phyloP scores from a whole-genome alignment of 2,888 invertebrate genomes.

The Lasioglossum calceatum region DNA sequence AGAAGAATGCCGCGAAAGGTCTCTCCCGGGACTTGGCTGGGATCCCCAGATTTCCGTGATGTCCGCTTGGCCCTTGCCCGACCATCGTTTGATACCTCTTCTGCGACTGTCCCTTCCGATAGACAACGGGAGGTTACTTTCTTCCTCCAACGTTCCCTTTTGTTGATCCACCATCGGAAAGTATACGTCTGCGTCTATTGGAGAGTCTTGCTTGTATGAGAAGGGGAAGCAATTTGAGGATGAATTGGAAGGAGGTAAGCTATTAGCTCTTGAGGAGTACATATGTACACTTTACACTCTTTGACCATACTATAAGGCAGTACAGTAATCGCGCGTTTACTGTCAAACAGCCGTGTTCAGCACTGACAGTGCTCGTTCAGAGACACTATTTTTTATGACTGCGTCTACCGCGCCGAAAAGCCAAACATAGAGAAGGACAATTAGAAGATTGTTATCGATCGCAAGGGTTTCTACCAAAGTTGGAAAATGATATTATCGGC shows the following conservation, averaged over 20 bases:
- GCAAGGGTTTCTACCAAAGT: no score
- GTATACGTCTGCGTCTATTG: not conserved
- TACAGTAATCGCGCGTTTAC: no score
- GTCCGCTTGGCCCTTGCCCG: slow-evolving; percentile 7
- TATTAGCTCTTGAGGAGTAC: not conserved
- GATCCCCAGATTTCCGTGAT: slow-evolving; percentile 51
- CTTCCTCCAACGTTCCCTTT: not conserved
- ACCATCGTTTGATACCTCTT: not conserved
- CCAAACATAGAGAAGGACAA: no score
- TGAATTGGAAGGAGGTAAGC: no score
- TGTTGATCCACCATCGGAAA: not conserved
- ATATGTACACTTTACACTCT: not conserved
- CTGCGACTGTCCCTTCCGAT: not conserved
- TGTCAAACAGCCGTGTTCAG: no score
- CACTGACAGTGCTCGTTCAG: no score
- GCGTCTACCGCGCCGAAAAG: no score
- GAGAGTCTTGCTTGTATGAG: not conserved
- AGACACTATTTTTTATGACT: no score
- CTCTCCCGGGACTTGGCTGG: slow-evolving; percentile 60
- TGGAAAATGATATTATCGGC: no score
- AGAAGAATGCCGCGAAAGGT: slow-evolving; percentile 75
- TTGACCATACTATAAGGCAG: not conserved
- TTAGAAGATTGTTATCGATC: no score
- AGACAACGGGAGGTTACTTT: not conserved
- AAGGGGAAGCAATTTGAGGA: not conserved